Percentiles rank a stretch among this genome's conserved stretches.
These are phyloP conservation scores for Thaleichthys pacificus DNA, from an alignment of 2,797 vertebrate species.

Conservation along the genomic window DNA sequence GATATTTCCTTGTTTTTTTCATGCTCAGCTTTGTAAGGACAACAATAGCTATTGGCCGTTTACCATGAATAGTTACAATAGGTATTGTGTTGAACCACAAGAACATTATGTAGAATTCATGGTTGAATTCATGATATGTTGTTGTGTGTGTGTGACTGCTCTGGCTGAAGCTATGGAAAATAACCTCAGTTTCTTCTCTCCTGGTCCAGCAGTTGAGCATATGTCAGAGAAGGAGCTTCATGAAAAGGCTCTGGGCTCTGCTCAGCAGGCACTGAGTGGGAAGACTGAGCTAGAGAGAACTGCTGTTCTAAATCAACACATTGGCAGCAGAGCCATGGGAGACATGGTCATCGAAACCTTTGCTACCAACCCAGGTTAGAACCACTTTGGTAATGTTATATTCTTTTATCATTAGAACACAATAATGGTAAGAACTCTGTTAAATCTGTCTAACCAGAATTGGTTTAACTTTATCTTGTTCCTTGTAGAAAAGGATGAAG, in stretches of 20 bases:
- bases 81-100: slow-evolving; percentile 3
- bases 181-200: no score
- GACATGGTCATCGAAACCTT: slow-evolving; percentile 96
- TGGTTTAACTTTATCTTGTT: background rate
- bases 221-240: slow-evolving; percentile 86
- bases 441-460: background rate
- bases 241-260: slow-evolving; percentile 80
- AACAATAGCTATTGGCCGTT: background rate
- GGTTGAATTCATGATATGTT: background rate
- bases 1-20: background rate
- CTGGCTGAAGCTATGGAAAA: background rate
- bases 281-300: slow-evolving; percentile 84
- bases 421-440: no score
- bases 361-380: slow-evolving; percentile 79
- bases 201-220: slow-evolving; percentile 67
- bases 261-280: slow-evolving; percentile 78
- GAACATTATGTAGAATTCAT: background rate
- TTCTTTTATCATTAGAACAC: no score
- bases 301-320: slow-evolving; percentile 89
- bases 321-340: slow-evolving; percentile 92
- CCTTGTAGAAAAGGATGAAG: slow-evolving; percentile 46
- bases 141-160: background rate
- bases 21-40: background rate
- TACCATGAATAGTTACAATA: background rate
- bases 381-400: background rate